Percentiles rank a stretch among this genome's conserved stretches.
Conservation (phyloP, 1,140 invertebrate species). For the Drosophila lini region DNA sequence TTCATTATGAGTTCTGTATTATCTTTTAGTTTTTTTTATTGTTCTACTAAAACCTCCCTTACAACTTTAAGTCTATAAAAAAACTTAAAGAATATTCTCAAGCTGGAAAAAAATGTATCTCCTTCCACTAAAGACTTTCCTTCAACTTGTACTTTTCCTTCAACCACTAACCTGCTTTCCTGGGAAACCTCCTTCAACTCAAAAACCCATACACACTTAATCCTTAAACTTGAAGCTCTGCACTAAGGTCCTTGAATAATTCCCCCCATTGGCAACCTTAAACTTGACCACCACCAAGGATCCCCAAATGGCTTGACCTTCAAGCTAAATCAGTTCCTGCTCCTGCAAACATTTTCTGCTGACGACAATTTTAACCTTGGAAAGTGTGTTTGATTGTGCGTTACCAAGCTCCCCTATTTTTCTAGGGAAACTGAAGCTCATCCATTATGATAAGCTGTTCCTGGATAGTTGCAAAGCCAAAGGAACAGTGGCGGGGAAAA, state of each 20-base stretch:
- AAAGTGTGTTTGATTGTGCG: slow-evolving; percentile 19
- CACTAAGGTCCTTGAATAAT: not conserved
- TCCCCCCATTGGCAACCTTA: slow-evolving; percentile 32
- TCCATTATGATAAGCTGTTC: slow-evolving; percentile 77
- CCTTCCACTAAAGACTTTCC: not conserved
- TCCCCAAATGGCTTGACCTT: slow-evolving; percentile 49
- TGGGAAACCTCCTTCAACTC: slow-evolving; percentile 30
- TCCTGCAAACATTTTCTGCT: slow-evolving; percentile 60
- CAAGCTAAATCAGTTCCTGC: slow-evolving; percentile 53
- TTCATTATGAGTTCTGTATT: too few species aligned
- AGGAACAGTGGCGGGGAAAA: not conserved
- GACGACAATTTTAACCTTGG: slow-evolving; percentile 55
- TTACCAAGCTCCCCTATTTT: slow-evolving; percentile 24
- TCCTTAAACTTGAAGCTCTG: slow-evolving; percentile 1
- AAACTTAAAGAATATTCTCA: not conserved
- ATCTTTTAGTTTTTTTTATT: not conserved
- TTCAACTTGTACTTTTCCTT: not conserved
- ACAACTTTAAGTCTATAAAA: not conserved
- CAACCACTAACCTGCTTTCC: slow-evolving; percentile 3
- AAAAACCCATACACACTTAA: not conserved
- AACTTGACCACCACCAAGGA: slow-evolving; percentile 57
- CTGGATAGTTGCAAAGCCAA: slow-evolving; percentile 42
- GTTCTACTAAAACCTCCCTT: not conserved
- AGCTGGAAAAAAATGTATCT: not conserved
- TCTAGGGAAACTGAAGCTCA: slow-evolving; percentile 38